Conservation (phyloP, 2,888 invertebrate genomes). For the Alitta virens region DNA sequence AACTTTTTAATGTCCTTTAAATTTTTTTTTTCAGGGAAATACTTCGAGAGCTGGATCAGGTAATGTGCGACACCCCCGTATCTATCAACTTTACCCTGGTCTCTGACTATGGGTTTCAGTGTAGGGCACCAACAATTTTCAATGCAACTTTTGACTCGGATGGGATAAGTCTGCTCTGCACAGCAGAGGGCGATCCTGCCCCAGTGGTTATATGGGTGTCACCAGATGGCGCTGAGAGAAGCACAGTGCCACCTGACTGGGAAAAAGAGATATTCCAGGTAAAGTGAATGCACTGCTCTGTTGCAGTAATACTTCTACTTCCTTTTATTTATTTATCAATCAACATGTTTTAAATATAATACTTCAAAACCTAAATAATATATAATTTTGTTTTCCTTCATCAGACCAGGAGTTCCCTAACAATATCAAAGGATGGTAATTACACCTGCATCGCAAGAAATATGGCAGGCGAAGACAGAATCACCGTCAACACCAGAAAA, state of each 20-base stretch:
- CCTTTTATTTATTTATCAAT: too few species aligned
- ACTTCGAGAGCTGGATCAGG: conserved; percentile 9
- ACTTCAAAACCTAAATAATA: too few species aligned
- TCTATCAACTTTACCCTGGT: conserved; percentile 23
- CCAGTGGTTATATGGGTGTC: conserved; percentile 26
- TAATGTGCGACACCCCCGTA: conserved; percentile 24
- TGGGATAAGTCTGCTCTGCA: conserved; percentile 26
- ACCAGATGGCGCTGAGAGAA: conserved; percentile 9
- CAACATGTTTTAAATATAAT: too few species aligned
- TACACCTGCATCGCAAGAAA: conserved; percentile 29
- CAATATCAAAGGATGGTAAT: conserved; percentile 24
- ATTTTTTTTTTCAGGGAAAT: neutral
- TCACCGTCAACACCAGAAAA: conserved; percentile 23
- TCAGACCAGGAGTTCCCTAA: conserved; percentile 20
- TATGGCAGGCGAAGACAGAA: conserved; percentile 23
- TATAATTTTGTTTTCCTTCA: neutral
- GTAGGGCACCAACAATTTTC: conserved; percentile 26
- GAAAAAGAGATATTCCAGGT: conserved; percentile 10
- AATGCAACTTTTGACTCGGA: conserved; percentile 27
- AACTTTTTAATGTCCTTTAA: too few species aligned
- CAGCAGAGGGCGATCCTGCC: conserved; percentile 30
- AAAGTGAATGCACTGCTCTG: neutral
- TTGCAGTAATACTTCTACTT: too few species aligned
- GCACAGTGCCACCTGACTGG: conserved; percentile 4
- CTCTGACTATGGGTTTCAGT: conserved; percentile 25